Base-by-base conservation (phyloP, 2,888 invertebrate genomes). In the Theristus sp. region DNA sequence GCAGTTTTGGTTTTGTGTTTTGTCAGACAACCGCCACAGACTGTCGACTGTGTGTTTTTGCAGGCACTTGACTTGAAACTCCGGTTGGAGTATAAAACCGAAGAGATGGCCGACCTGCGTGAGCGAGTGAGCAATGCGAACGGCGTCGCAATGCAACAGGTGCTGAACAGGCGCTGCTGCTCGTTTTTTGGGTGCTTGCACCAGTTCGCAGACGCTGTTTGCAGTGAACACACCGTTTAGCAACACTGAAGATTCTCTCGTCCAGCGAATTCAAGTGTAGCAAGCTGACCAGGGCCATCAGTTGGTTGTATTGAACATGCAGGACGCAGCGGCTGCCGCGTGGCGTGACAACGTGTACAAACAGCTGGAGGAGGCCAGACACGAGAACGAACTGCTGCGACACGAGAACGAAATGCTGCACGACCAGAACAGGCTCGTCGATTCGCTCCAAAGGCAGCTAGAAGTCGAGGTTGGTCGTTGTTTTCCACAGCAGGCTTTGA, bases 371-470 rank as follows among this genome's bases (percentile, higher is more conserved):
- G 60, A 60, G 2, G 13, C 53, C 3, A 30, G 56, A 24, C 22
- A 28, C n/a, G 60, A 60, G 20, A 56, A 60, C 52, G 60, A 57
- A 20, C 24, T 20, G 3, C 25, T 56, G 30, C 47, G 60, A n/a
- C 26, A 46, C 29, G 60, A 60, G 25, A 6, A 31, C 52, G 56
- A 57, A 17, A 20, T 26, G 3, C 24, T 57, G 56, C 17, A 29
- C 2, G 57, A 57, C 13, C 57, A 57, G 57, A 29, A 2, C n/a
- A n/a, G n/a, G 17, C 2, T 47, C 25, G 47, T 27, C 24, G 47
- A 58, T 27, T n/a, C 25, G n/a, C 31, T 57, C 27, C 56, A 53
- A 2, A 6, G 30, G 24, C 60, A 60, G 47, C 26, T 54, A 6
- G 56, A 60, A 17, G 28, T 46, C 17, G 52, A 49, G 49, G 31